Evolutionary conservation across 1,140 invertebrate genomes (phyloP), one percentile per base, ranked within the genome.

Genomic region (Episyrphus balteatus): DNA sequence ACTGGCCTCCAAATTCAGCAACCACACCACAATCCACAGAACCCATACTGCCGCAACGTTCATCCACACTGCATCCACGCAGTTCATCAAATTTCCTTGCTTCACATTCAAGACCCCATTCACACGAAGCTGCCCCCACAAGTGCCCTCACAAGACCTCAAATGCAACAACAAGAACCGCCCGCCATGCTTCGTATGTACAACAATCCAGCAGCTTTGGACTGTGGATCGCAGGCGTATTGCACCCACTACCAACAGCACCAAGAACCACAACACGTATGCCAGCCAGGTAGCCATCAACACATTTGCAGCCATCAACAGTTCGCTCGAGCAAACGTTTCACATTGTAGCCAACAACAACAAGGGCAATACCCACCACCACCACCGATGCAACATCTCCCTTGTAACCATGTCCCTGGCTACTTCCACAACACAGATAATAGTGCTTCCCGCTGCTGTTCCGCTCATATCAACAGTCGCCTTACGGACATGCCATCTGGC

Each of bases 341-440:
- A 6, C 6, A 5, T 37, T 17, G 36, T n/a, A 17, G 36, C 6
- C 36, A 37, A 37, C 36, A 37, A 37, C 36, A 37, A 37, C 36
- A 37, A 10, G 36, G 3, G 21, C 21, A 26, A 8, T 8, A 26
- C 21, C 21, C 21, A 8, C 21, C 21, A 26, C 3, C 21, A 26
- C 3, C 21, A 26, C 21, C 21, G 8, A 26, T 26, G 21, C 21
- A 26, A 26, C 21, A 26, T 26, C 55, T 46, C 57, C 56, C 42
- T 31, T 50, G 36, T 59, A 55, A 37, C 48, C 46, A 30, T 65
- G 54, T 53, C 47, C 0, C 53, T 48, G 38, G 42, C 19, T 17
- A 57, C 56, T 44, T 53, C 51, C 19, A 58, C 57, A 5, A 58
- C 49, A 46, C 62, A 59, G 34, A 12, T 12, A n/a, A 12, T 10